Evolutionary conservation across 2,113 vertebrate species (phyloP), one percentile per base, ranked within the genome.

Genomic region (Jaculus jaculus): DNA sequence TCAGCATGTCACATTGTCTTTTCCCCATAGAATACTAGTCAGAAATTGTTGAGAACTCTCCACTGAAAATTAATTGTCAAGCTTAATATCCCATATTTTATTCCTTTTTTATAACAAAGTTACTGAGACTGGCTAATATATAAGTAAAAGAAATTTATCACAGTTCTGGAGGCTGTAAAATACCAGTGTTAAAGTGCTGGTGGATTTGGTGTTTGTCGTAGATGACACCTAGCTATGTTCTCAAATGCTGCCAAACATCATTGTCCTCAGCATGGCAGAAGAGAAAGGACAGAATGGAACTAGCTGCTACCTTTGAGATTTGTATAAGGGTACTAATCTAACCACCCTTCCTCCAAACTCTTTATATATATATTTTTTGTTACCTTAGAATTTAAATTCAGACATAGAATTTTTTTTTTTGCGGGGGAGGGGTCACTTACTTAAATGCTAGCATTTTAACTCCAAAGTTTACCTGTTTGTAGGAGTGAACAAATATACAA

Each of bases 401-500:
- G n/a, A 30, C 13, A 79, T 68, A 58, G 0, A 11, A 58, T 32
- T 79, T 79, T 79, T n/a, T n/a, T n/a, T n/a, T 47, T 47, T 47
- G 42, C 5, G 42, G 42, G 65, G 63, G 69, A 10, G 51, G 47
- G 66, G 39, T 1, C 23, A 79, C 28, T 20, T 12, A 61, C 85
- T 79, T 3, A 85, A 26, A n/a, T 30, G 16, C n/a, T 60, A 77
- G 61, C 51, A 85, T 23, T 17, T 24, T 24, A 73, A 6, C 24
- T 89, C 74, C 73, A 71, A 68, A 93, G n/a, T 82, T 58, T 93
- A 54, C 23, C 58, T 94, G 2, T 68, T 58, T 23, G 75, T 7
- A 80, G 26, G 32, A 93, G 26, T 93, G 30, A 72, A 79, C 24
- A 84, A 65, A 60, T 24, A 89, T 20, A 90, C 15, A 65, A 94